phyloP scores from a whole-genome alignment of 1,140 invertebrate genomes.

The Pantala flavescens region DNA sequence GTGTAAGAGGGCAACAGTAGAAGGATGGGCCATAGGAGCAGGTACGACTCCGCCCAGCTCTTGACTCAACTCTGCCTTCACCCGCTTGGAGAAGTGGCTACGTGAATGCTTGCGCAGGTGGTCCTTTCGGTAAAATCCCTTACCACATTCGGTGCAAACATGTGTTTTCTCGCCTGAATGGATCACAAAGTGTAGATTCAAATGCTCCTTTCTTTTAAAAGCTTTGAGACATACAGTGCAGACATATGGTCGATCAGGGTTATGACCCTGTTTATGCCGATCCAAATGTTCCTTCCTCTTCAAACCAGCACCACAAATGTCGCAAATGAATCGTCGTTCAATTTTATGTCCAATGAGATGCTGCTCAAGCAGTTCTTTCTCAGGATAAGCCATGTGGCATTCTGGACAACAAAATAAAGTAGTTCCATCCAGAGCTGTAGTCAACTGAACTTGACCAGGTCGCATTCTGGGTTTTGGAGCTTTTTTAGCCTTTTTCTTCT shows the following conservation, averaged over 20 bases:
- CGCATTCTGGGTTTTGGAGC: constrained; percentile 61
- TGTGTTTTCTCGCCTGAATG: constrained; percentile 73
- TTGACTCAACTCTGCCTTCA: neutral
- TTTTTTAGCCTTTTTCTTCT: constrained; percentile 50
- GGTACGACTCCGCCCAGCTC: neutral
- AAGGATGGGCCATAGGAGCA: neutral
- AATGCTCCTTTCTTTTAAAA: constrained; percentile 61
- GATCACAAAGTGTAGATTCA: constrained; percentile 68
- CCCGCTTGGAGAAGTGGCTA: constrained; percentile 34
- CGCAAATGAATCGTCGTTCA: constrained; percentile 51
- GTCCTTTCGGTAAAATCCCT: constrained; percentile 48
- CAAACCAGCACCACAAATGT: constrained; percentile 41
- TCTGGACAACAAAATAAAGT: constrained; percentile 75
- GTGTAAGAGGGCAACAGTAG: constrained; percentile 8
- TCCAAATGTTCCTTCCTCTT: constrained; percentile 42
- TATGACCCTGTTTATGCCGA: constrained; percentile 42
- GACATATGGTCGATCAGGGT: constrained; percentile 41
- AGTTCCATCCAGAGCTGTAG: constrained; percentile 69
- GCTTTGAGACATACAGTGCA: constrained; percentile 42
- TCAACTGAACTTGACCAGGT: constrained; percentile 52
- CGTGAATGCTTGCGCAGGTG: constrained; percentile 47
- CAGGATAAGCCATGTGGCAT: constrained; percentile 76
- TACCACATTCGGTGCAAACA: constrained; percentile 49
- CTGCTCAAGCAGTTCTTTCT: constrained; percentile 66
- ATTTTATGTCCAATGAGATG: constrained; percentile 70